Conservation (phyloP, 2,113 vertebrate species). For the Salvelinus fontinalis region DNA sequence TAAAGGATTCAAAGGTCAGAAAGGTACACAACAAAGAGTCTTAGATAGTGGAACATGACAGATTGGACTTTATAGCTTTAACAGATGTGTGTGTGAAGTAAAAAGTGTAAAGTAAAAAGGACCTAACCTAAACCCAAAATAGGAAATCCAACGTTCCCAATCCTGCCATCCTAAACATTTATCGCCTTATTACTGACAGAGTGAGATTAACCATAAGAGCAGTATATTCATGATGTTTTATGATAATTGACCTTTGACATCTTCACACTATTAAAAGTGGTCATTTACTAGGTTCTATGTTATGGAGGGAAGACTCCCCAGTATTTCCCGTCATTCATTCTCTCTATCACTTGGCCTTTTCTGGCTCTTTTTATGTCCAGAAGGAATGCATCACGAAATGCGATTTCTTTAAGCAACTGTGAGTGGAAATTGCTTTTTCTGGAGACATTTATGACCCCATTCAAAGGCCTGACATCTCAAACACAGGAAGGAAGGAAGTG, state of each 20-base stretch:
- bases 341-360: conserved; percentile 37
- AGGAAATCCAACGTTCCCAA: conserved; percentile 8
- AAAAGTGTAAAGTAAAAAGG: not conserved
- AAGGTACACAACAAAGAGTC: conserved; percentile 34
- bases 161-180: conserved; percentile 20
- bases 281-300: not conserved
- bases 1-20: conserved; percentile 73
- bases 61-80: conserved; percentile 18
- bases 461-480: conserved; percentile 74
- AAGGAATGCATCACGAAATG: conserved; percentile 58
- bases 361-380: conserved; percentile 55
- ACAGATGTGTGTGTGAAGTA: not conserved
- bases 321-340: conserved; percentile 32
- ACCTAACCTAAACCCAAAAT: not conserved
- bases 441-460: conserved; percentile 74
- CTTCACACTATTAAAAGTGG: conserved; percentile 35
- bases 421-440: conserved; percentile 72
- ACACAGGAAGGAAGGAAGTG: conserved; percentile 80
- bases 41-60: conserved; percentile 23
- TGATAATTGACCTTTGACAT: conserved; percentile 39
- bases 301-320: conserved; percentile 9
- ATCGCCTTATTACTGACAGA: conserved; percentile 23
- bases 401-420: conserved; percentile 74
- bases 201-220: conserved; percentile 37
- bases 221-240: conserved; percentile 32